Conservation (phyloP, 2,797 vertebrate genomes). For the Aphelocoma californica region DNA sequence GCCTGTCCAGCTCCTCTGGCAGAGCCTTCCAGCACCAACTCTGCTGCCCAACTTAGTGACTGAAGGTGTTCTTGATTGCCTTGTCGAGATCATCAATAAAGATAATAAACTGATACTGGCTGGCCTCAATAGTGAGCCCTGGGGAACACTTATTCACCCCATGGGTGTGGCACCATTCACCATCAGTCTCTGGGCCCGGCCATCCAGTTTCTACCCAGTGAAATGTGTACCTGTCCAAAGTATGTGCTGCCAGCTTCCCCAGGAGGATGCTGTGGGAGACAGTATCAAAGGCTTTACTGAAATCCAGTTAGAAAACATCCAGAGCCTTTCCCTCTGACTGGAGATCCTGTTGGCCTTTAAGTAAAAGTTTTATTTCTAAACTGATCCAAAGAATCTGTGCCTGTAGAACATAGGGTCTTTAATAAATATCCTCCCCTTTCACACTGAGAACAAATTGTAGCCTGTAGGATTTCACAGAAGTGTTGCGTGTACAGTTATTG, state of each 20-base stretch:
- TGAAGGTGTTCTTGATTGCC: not conserved
- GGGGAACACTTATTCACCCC: not conserved
- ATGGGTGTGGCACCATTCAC: not conserved
- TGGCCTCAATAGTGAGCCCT: not conserved
- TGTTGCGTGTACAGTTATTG: not conserved
- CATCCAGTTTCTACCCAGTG: not conserved
- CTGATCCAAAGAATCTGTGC: not conserved
- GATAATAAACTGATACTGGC: not conserved
- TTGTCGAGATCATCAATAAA: not conserved
- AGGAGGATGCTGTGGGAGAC: not conserved
- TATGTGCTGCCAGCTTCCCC: not conserved
- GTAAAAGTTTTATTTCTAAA: not conserved
- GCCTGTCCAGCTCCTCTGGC: not conserved
- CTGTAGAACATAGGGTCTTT: not conserved
- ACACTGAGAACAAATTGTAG: not conserved
- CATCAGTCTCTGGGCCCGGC: not conserved
- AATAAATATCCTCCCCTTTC: not conserved
- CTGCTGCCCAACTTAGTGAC: not conserved
- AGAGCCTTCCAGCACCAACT: not conserved
- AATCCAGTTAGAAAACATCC: not conserved
- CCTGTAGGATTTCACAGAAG: not conserved
- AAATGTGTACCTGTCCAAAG: not conserved
- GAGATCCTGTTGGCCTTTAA: not conserved
- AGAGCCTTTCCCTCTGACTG: not conserved
- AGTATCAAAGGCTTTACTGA: not conserved